Percentiles rank a stretch among this genome's conserved stretches.
These are phyloP conservation scores for Urophycis tenuis DNA, from an alignment of 2,797 vertebrate genomes.

Conservation along the genomic window DNA sequence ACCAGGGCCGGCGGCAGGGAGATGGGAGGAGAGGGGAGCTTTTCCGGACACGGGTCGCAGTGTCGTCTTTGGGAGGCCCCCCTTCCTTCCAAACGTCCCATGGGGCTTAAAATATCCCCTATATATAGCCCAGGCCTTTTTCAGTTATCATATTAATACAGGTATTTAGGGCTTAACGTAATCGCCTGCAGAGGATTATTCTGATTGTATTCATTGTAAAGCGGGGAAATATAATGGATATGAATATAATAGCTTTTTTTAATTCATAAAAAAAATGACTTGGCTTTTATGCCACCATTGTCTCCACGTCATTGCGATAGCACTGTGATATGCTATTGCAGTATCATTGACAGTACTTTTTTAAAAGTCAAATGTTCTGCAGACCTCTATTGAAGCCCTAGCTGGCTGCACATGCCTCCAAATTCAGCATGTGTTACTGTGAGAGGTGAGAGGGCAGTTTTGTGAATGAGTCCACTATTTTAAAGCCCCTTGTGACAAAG, in stretches of 20 bases:
- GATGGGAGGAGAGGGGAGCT: slow-evolving; percentile 15
- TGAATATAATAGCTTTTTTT: too few species aligned
- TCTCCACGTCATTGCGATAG: not conserved
- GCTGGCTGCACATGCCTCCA: slow-evolving; percentile 24
- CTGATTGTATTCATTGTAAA: slow-evolving; percentile 22
- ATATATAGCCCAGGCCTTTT: slow-evolving; percentile 54
- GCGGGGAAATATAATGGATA: not conserved
- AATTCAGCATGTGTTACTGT: slow-evolving; percentile 24
- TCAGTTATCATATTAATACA: slow-evolving; percentile 52
- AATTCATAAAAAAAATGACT: too few species aligned
- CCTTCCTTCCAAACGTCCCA: slow-evolving; percentile 23
- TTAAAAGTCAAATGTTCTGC: not conserved
- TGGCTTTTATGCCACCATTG: too few species aligned
- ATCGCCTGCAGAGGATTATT: slow-evolving; percentile 45
- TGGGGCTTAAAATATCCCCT: slow-evolving; percentile 60
- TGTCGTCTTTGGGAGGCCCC: slow-evolving; percentile 39
- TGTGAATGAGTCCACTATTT: slow-evolving; percentile 44
- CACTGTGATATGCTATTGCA: not conserved
- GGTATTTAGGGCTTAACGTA: slow-evolving; percentile 52
- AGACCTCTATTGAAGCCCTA: slow-evolving; percentile 1
- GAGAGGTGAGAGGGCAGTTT: slow-evolving; percentile 28
- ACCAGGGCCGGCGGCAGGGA: slow-evolving; percentile 10
- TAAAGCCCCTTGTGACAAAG: slow-evolving; percentile 20
- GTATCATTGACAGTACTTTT: not conserved
- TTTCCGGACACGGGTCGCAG: slow-evolving; percentile 25